phyloP scores from a whole-genome alignment of 2,888 invertebrate genomes.

The Nemotelus nigrinus region DNA sequence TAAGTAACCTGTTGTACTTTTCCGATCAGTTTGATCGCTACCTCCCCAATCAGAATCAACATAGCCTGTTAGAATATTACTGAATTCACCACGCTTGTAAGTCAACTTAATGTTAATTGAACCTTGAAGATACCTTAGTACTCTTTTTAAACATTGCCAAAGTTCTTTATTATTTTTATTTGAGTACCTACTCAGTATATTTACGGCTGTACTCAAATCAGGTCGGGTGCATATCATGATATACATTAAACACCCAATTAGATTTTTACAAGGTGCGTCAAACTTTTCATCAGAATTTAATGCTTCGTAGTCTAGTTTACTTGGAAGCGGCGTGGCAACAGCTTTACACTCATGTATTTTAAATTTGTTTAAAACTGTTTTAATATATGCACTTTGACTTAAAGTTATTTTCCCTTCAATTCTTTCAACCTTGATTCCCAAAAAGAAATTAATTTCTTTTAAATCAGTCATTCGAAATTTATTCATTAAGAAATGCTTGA shows the following conservation, averaged over 20 bases:
- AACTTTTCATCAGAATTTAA: slow-evolving; percentile 53
- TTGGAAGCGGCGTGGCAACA: slow-evolving; percentile 52
- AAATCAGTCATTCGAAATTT: too few relatives aligned
- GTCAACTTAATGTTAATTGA: too few relatives aligned
- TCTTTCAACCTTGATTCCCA: too few relatives aligned
- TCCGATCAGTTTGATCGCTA: slow-evolving; percentile 45
- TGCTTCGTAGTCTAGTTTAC: slow-evolving; percentile 53
- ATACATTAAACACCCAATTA: slow-evolving; percentile 53
- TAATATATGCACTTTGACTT: too few relatives aligned
- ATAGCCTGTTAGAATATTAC: slow-evolving; percentile 45
- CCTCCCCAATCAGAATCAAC: slow-evolving; percentile 47
- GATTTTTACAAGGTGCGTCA: slow-evolving; percentile 53
- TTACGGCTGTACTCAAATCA: slow-evolving; percentile 48
- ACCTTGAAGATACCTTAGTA: too few relatives aligned
- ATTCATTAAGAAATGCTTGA: too few relatives aligned
- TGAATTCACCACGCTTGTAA: slow-evolving; percentile 45
- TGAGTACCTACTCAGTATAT: slow-evolving; percentile 48
- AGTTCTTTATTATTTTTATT: too few relatives aligned
- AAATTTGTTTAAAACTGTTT: too few relatives aligned
- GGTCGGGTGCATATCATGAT: slow-evolving; percentile 51
- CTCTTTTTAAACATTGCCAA: too few relatives aligned
- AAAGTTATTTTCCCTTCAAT: too few relatives aligned
- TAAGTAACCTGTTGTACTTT: slow-evolving; percentile 49
- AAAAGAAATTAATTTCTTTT: too few relatives aligned
- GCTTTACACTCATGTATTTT: slow-evolving; percentile 53